Evolutionary conservation across 1,140 invertebrate species (phyloP).

Genomic region (Parapsyche elsis): DNA sequence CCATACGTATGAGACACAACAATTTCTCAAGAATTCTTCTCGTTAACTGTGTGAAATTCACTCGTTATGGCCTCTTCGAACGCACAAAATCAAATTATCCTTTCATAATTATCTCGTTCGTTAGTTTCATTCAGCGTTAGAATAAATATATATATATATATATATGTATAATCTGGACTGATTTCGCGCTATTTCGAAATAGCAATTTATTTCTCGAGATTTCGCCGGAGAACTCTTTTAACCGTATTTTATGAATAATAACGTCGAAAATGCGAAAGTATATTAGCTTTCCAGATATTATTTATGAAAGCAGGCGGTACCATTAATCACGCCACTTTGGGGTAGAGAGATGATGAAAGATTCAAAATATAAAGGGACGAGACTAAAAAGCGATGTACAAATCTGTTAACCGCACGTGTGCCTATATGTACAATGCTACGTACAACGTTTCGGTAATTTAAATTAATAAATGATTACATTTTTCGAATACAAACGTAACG

Average conservation of each 20-base stretch:
- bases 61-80: too few species aligned
- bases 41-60: too few species aligned
- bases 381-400: conserved; percentile 8
- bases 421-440: neutral
- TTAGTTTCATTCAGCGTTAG: too few species aligned
- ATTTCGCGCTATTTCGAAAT: neutral
- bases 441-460: neutral
- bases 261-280: conserved; percentile 30
- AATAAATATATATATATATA: too few species aligned
- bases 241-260: conserved; percentile 31
- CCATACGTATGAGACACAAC: too few species aligned
- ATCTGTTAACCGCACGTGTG: neutral
- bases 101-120: too few species aligned
- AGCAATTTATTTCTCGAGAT: conserved; percentile 22
- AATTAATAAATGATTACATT: neutral
- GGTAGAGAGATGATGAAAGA: conserved; percentile 9
- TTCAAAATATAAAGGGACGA: conserved; percentile 24
- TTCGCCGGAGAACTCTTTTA: conserved; percentile 4
- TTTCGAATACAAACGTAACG: too few species aligned
- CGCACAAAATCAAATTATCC: too few species aligned
- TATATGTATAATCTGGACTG: too few species aligned
- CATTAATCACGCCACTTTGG: conserved; percentile 27
- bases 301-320: conserved; percentile 23
- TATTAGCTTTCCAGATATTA: conserved; percentile 31
- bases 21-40: too few species aligned